Percentiles rank a stretch among this genome's conserved stretches.
These are phyloP conservation scores for Isichthys henryi DNA, from an alignment of 2,113 vertebrate genomes.

Conservation along the genomic window DNA sequence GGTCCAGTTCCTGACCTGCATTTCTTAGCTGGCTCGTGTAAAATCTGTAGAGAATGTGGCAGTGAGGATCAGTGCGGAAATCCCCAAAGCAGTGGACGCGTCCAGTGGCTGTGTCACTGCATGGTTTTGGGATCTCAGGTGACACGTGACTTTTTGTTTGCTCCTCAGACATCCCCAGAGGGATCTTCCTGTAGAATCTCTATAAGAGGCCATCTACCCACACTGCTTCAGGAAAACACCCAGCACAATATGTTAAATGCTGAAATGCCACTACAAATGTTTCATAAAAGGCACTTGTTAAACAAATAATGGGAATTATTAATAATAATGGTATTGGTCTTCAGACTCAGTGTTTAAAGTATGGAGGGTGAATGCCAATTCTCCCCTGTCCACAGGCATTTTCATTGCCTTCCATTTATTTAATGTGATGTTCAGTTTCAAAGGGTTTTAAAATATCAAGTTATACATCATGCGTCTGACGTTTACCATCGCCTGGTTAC, in stretches of 20 bases:
- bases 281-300: background rate
- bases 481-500: background rate
- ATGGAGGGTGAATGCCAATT: background rate
- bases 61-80: background rate
- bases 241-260: background rate
- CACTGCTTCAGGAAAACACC: background rate
- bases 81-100: background rate
- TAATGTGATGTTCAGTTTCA: background rate
- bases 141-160: background rate
- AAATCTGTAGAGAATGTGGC: background rate
- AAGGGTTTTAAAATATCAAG: background rate
- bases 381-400: background rate
- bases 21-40: background rate
- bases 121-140: background rate
- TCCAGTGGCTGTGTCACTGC: background rate
- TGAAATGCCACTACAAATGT: background rate
- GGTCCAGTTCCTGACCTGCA: background rate
- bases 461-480: background rate
- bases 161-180: background rate
- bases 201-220: background rate
- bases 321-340: background rate
- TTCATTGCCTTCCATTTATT: background rate
- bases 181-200: background rate
- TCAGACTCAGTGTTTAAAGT: background rate
- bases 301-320: background rate